Evolutionary conservation across 2,113 vertebrate genomes (phyloP).

Genomic region (Tamias sibiricus): DNA sequence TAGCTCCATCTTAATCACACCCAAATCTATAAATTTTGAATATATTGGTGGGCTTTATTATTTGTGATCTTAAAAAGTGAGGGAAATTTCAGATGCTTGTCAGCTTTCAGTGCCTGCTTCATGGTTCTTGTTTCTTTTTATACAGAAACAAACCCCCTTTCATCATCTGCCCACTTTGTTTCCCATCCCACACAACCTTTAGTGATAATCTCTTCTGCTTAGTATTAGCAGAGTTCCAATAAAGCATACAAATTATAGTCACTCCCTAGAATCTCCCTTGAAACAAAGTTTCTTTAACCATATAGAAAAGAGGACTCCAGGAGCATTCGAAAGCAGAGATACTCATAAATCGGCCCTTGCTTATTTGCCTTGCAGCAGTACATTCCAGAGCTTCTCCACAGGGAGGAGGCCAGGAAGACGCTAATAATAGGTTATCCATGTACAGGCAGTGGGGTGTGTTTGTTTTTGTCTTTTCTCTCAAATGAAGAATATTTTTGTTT

Average conservation of each 20-base stretch:
- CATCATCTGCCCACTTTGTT: background rate
- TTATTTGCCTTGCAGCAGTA: background rate
- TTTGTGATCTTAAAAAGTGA: slow-evolving; percentile 9
- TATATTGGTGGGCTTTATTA: background rate
- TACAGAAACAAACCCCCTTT: background rate
- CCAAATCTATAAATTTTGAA: slow-evolving; percentile 28
- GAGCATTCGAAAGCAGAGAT: slow-evolving; percentile 1
- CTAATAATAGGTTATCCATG: background rate
- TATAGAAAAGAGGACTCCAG: slow-evolving; percentile 41
- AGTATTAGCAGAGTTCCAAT: slow-evolving; percentile 34
- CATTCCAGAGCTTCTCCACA: slow-evolving; percentile 55
- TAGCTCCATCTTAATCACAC: background rate
- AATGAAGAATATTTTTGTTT: background rate
- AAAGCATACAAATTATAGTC: background rate
- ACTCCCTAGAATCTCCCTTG: slow-evolving; percentile 4
- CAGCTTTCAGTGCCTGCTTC: background rate
- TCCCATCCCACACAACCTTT: background rate
- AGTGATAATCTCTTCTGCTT: slow-evolving; percentile 26
- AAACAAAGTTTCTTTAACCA: slow-evolving; percentile 23
- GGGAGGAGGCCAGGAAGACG: background rate
- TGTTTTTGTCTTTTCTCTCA: background rate
- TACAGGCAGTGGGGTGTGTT: background rate
- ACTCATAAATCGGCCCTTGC: slow-evolving; percentile 32
- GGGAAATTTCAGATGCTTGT: slow-evolving; percentile 1
- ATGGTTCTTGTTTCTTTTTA: slow-evolving; percentile 45